Percentiles rank a stretch among this genome's conserved stretches.
These are phyloP conservation scores for Gerris lacustris DNA, from an alignment of 2,888 invertebrate species.

Conservation along the genomic window DNA sequence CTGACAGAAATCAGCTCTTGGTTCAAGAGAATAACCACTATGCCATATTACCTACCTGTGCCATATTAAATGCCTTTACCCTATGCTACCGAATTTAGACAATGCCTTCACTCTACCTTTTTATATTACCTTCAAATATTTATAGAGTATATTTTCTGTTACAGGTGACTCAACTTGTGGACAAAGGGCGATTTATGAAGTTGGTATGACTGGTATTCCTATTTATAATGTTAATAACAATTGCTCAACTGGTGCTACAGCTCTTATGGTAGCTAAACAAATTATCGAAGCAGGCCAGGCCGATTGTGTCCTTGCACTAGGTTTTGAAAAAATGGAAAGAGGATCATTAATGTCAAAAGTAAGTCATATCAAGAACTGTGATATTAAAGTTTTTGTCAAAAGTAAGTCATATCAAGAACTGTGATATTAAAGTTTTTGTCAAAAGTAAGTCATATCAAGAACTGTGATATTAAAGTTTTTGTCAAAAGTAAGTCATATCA, in stretches of 20 bases:
- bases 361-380: slow-evolving; percentile 24
- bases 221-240: slow-evolving; percentile 98
- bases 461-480: slow-evolving; percentile 29
- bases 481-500: slow-evolving; percentile 44
- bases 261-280: slow-evolving; percentile 80
- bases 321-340: slow-evolving; percentile 96
- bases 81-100: too few species aligned
- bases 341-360: slow-evolving; percentile 72
- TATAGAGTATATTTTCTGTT: slow-evolving; percentile 19
- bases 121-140: too few species aligned
- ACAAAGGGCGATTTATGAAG: slow-evolving; percentile 84
- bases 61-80: too few species aligned
- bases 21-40: too few species aligned
- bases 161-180: slow-evolving; percentile 85
- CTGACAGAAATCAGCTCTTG: too few species aligned
- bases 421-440: too few species aligned
- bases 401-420: too few species aligned
- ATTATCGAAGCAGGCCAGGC: slow-evolving; percentile 76
- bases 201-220: slow-evolving; percentile 93
- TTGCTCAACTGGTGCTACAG: slow-evolving; percentile 92
- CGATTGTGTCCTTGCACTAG: slow-evolving; percentile 82
- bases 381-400: too few species aligned
- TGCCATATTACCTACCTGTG: too few species aligned
- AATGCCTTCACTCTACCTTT: too few species aligned
- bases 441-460: too few species aligned